These are phyloP conservation scores for Melospiza melodia DNA, from an alignment of 2,113 vertebrate species.

Conservation along the genomic window DNA sequence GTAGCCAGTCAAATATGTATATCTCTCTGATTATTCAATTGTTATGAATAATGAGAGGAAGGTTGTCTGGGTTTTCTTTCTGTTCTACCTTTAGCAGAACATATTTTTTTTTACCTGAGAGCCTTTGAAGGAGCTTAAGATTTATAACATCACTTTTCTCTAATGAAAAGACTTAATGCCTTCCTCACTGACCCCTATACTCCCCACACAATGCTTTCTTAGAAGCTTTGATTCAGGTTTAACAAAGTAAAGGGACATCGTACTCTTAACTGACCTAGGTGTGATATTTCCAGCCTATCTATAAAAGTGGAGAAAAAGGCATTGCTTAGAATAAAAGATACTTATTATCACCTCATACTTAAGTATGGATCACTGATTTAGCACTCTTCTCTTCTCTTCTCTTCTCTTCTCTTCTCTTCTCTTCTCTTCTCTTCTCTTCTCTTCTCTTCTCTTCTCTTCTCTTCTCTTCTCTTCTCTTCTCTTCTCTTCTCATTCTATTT, in stretches of 20 bases:
- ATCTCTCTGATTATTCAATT: conserved; percentile 21
- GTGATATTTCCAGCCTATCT: conserved; percentile 58
- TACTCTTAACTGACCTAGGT: conserved; percentile 67
- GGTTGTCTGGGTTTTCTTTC: neutral
- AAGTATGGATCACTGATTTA: neutral
- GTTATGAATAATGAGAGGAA: neutral
- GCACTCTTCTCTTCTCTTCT: neutral
- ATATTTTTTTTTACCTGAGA: conserved; percentile 4
- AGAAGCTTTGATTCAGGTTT: conserved; percentile 51
- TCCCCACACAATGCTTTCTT: conserved; percentile 35
- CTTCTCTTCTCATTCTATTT: neutral
- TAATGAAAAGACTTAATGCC: conserved; percentile 33
- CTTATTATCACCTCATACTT: conserved; percentile 9
- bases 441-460: too few species aligned
- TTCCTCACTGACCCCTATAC: conserved; percentile 45
- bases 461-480: neutral
- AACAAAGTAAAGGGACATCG: conserved; percentile 44
- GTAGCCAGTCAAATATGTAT: neutral
- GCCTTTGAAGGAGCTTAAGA: conserved; percentile 44
- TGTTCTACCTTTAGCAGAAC: neutral
- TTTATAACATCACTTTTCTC: conserved; percentile 56
- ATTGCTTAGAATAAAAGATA: conserved; percentile 45
- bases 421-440: too few species aligned
- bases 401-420: too few species aligned
- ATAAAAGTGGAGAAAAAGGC: conserved; percentile 11